Base-by-base conservation (phyloP, 2,888 invertebrate genomes). In the Andrena fulva region DNA sequence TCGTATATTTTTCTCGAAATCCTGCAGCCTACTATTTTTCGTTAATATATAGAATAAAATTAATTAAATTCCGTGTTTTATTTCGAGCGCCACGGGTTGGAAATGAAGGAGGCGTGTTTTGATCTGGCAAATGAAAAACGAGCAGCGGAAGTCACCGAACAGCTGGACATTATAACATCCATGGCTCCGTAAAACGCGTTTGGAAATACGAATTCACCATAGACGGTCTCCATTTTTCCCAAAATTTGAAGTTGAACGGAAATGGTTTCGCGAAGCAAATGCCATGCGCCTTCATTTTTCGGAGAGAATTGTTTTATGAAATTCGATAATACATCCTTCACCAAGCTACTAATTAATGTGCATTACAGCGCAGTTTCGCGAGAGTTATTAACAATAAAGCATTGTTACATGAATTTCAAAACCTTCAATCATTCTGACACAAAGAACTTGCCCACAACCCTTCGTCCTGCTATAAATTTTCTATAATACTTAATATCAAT, bases 21-120 rank as follows among this genome's bases (percentile, higher is more conserved):
- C 7, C 1, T 24, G 4, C 16, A 10, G 16, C 8, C n/a, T 31
- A 52, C 2, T 20, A 42, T 54, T 62, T 70, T 62, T 29, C 16
- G 35, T n/a, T 60, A n/a, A 68, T 42, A 33, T 33, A 50, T 31
- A 12, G 5, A 2, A 0, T 8, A n/a, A 3, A 24, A 24, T 68
- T n/a, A 24, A 8, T 69, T 50, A 60, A 69, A 69, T 75, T 69
- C 35, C 27, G 8, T 16, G 27, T 69, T 69, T 69, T 50, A 29
- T 60, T 60, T 33, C 20, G 27, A 33, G 12, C 20, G 27, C 2
- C 29, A 12, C 1, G 4, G 6, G 16, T 16, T 42, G 7, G 10
- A 10, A 24, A 24, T 10, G 5, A 16, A 10, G 33, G 24, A 10
- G 16, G 24, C 12, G 27, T 48, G 69, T 64, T 69, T 72, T n/a